A percentile compares a stretch with the other conserved stretches of the same genome.
phyloP scores from a whole-genome alignment of 2,113 vertebrate species.

The Andinoacara biseriatus region DNA sequence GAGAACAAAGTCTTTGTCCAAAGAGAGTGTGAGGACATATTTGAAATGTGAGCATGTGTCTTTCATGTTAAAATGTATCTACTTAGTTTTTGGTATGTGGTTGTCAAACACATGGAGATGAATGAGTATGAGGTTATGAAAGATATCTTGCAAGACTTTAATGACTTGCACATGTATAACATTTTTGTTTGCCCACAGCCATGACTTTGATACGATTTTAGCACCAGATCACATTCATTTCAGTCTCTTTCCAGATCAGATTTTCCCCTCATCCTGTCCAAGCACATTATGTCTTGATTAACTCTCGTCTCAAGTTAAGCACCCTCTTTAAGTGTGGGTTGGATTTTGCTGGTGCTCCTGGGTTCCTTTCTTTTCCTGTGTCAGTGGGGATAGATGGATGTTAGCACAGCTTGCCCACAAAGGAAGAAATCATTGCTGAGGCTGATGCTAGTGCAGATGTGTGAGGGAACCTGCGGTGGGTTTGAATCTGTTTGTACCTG shows the following conservation, averaged over 20 bases:
- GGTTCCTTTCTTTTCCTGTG: neutral
- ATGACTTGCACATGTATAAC: neutral
- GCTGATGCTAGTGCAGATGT: constrained; percentile 9
- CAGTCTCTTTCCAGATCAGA: neutral
- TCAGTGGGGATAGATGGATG: constrained; percentile 20
- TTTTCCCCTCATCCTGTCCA: neutral
- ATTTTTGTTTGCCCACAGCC: neutral
- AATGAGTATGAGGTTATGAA: neutral
- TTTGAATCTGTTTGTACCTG: constrained; percentile 1
- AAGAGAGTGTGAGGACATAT: neutral
- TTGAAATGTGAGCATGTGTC: neutral
- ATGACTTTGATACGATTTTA: neutral
- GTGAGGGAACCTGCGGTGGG: constrained; percentile 6
- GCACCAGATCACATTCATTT: neutral
- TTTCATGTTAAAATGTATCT: neutral
- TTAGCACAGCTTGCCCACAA: constrained; percentile 13
- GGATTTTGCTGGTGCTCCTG: constrained; percentile 1
- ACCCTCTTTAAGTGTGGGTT: neutral
- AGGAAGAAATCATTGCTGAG: constrained; percentile 8
- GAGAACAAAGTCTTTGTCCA: neutral
- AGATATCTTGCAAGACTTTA: neutral
- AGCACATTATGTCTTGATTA: neutral
- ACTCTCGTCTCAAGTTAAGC: neutral
- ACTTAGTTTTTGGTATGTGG: neutral
- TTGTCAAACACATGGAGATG: neutral